Percentiles rank a stretch among this genome's conserved stretches.
phyloP scores from a whole-genome alignment of 2,797 vertebrate genomes.

The Florisuga fusca region DNA sequence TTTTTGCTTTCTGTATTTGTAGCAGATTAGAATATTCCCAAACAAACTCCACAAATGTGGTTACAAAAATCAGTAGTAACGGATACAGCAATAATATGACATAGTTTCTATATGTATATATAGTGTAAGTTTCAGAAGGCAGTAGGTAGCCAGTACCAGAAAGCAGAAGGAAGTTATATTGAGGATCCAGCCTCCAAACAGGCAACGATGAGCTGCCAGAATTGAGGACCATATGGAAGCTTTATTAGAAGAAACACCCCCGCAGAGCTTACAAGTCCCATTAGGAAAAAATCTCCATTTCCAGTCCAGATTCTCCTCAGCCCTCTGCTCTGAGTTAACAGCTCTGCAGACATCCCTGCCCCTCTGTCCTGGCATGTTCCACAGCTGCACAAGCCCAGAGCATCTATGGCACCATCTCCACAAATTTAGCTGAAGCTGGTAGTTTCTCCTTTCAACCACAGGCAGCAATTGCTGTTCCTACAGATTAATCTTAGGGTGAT shows the following conservation, averaged over 20 bases:
- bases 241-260: constrained; percentile 69
- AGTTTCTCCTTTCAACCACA: background rate
- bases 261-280: constrained; percentile 61
- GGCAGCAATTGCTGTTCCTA: background rate
- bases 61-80: constrained; percentile 18
- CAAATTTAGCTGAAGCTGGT: background rate
- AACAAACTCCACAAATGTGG: constrained; percentile 7
- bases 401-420: background rate
- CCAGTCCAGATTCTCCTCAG: constrained; percentile 55
- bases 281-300: constrained; percentile 64
- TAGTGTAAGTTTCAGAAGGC: background rate
- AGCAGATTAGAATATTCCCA: constrained; percentile 15
- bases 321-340: background rate
- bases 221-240: constrained; percentile 67
- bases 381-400: constrained; percentile 14
- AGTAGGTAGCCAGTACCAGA: constrained; percentile 48
- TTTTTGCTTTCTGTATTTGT: constrained; percentile 17
- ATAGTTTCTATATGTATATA: background rate
- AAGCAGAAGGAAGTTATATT: constrained; percentile 58
- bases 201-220: constrained; percentile 54
- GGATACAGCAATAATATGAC: constrained; percentile 3
- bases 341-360: constrained; percentile 20
- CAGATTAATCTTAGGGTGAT: background rate
- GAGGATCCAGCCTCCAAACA: constrained; percentile 55
- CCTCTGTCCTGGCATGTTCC: constrained; percentile 10